Base-by-base conservation (phyloP, 2,797 vertebrate species). In the Loris lydekkerianus region DNA sequence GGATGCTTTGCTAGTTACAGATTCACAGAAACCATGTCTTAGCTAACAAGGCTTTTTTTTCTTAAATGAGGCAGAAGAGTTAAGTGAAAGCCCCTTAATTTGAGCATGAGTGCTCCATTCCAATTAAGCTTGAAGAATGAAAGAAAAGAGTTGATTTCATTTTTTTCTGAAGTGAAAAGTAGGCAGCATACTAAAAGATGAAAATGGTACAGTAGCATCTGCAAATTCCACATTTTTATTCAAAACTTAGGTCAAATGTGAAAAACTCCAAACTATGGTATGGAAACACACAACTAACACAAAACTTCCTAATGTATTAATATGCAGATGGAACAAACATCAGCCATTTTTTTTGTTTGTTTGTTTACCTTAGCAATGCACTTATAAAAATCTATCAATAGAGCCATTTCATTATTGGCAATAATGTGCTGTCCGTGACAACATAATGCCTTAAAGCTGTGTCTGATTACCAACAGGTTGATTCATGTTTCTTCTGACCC, bases 61-160 rank as follows among this genome's bases (percentile, higher is more conserved):
- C 94, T 97, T 96, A 94, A 96, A 96, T 84, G 94, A 95, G 83
- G 89, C 93, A 96, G 89, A 88, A 73, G 80, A 93, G 84, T 96
- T 94, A 91, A 95, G 95, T 73, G 53, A 93, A 96, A 97, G 91
- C 21, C 77, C 86, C 58, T 91, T 94, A 85, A 96, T 95, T 90
- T 93, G 76, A 78, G 81, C 61, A 87, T 65, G 81, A 96, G 73
- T 0, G 0, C 43, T 91, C 88, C 56, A 72, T 95, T 89, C 69
- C 89, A 97, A 93, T 96, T 96, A 96, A 95, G 78, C 84, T 31
- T 58, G 63, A 96, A 96, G 73, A 96, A 91, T 82, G 84, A 94
- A 94, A 96, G 78, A 91, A 96, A 97, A 93, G 60, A 95, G 89
- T 93, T 91, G 93, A 97, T 97, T 97, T 95, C 73, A 80, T 72